Percentiles rank a stretch among this genome's conserved stretches.
Evolutionary conservation across 1,140 invertebrate species (phyloP).

Genomic region (Colletes latitarsis): DNA sequence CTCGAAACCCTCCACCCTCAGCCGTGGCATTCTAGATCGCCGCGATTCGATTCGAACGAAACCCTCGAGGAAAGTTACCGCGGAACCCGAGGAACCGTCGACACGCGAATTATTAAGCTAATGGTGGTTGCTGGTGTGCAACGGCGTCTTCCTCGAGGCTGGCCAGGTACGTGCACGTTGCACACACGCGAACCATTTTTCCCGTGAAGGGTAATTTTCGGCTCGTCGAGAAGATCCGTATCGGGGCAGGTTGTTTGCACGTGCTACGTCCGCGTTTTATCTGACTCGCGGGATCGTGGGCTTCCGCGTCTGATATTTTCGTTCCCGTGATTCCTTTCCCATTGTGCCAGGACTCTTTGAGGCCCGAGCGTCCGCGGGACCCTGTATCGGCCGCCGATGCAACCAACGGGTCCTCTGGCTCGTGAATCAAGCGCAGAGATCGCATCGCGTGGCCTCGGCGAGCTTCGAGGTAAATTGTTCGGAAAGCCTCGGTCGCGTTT

Average conservation of each 20-base stretch:
- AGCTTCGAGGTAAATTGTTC: constrained; percentile 58
- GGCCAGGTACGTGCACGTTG: not conserved
- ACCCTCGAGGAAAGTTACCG: constrained; percentile 16
- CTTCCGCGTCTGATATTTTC: no score
- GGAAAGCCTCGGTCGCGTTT: constrained; percentile 56
- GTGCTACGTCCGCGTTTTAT: not conserved
- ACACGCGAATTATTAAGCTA: constrained; percentile 61
- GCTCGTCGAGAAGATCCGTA: constrained; percentile 6
- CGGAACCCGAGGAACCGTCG: constrained; percentile 24
- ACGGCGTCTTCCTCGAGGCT: constrained; percentile 2
- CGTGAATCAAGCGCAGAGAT: constrained; percentile 58
- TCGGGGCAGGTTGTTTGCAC: not conserved
- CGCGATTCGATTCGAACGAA: constrained; percentile 57
- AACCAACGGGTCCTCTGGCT: constrained; percentile 23
- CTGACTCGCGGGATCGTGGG: not conserved
- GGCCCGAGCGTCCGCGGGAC: no score
- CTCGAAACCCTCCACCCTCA: constrained; percentile 8
- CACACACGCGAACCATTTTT: not conserved
- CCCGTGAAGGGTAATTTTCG: constrained; percentile 2
- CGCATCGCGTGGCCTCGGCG: constrained; percentile 43
- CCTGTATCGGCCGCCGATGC: constrained; percentile 23
- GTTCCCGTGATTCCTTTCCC: no score
- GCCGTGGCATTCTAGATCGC: constrained; percentile 23
- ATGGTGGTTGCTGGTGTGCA: constrained; percentile 25
- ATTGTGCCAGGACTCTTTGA: not conserved